Evolutionary conservation across 2,888 invertebrate species (phyloP).

Genomic region (Lochmaea crataegi): DNA sequence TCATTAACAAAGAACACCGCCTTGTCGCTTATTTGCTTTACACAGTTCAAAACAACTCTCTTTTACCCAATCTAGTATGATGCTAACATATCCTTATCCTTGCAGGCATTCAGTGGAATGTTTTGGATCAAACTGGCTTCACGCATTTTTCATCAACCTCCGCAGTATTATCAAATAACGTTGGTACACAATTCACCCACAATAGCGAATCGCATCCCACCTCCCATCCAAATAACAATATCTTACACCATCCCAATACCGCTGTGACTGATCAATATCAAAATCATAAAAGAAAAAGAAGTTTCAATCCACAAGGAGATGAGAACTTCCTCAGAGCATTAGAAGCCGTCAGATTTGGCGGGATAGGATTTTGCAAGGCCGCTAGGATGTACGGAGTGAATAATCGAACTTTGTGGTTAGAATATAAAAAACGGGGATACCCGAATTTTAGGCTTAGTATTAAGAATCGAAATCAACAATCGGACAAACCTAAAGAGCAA

Average conservation of each 20-base stretch:
- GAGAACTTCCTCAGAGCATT: slow-evolving; percentile 85
- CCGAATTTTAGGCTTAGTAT: slow-evolving; percentile 84
- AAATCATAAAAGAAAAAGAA: slow-evolving; percentile 73
- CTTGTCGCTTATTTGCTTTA: background rate
- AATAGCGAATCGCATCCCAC: slow-evolving; percentile 46
- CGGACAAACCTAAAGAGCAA: slow-evolving; percentile 62
- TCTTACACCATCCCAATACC: slow-evolving; percentile 54
- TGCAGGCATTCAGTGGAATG: slow-evolving; percentile 82
- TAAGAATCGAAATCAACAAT: slow-evolving; percentile 79
- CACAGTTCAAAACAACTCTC: background rate
- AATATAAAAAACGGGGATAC: slow-evolving; percentile 86
- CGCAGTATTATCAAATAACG: slow-evolving; percentile 46
- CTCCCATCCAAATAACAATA: slow-evolving; percentile 58
- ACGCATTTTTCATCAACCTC: slow-evolving; percentile 77
- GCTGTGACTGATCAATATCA: slow-evolving; percentile 33
- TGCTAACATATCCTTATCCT: slow-evolving; percentile 51
- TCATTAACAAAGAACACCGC: background rate
- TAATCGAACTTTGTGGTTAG: slow-evolving; percentile 86
- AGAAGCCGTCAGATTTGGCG: slow-evolving; percentile 85
- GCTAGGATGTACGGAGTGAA: slow-evolving; percentile 87
- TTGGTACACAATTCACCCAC: slow-evolving; percentile 41
- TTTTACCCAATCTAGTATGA: slow-evolving; percentile 15
- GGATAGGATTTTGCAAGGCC: slow-evolving; percentile 88
- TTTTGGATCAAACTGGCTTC: slow-evolving; percentile 83
- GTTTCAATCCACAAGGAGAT: slow-evolving; percentile 84